Base-by-base conservation (phyloP, 1,140 invertebrate species). In the Nebria ingens region DNA sequence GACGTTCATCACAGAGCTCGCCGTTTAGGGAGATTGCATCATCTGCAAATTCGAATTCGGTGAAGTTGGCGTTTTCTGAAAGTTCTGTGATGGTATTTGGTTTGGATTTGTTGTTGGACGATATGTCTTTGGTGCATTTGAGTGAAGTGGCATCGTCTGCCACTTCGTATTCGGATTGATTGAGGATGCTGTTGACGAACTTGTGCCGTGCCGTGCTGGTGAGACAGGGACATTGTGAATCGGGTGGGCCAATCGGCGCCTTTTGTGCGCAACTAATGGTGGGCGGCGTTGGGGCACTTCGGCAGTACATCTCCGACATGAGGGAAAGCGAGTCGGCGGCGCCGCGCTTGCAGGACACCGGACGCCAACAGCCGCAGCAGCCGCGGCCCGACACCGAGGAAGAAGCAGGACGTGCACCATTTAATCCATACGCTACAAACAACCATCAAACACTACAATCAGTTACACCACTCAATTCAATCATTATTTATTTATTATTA, bases 1-100 rank as follows among this genome's bases (percentile, higher is more conserved):
- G 51, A 52, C 51, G 38, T 19, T 49, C 52, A 13, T 56, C 54
- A 6, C 59, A 53, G 11, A 67, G 62, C 9, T 64, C 68, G 23
- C 68, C 71, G 57, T 76, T 76, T 21, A 79, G 64, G 29, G 68
- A 71, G 2, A 68, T 71, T 55, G 77, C 80, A 67, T 80, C 79
- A 58, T 77, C 77, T 12, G 77, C 79, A 25, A 80, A 66, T 62
- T 81, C 80, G 63, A 78, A 80, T 59, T 76, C 76, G 1, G 62
- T 62, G 50, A 59, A 59, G 61, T 59, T 70, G 55, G 51, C 51
- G 45, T 55, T 56, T 13, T 56, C 60, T 54, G n/a, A 49, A 61
- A 25, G 57, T 58, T 29, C 49, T 61, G 55, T 62, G 42, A 21
- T 58, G 58, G 59, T 66, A 58, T 56, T 54, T 21, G 52, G 56